Conservation (phyloP, 92 coral and sea anemone species). For the Parazoanthus atlanticus region DNA sequence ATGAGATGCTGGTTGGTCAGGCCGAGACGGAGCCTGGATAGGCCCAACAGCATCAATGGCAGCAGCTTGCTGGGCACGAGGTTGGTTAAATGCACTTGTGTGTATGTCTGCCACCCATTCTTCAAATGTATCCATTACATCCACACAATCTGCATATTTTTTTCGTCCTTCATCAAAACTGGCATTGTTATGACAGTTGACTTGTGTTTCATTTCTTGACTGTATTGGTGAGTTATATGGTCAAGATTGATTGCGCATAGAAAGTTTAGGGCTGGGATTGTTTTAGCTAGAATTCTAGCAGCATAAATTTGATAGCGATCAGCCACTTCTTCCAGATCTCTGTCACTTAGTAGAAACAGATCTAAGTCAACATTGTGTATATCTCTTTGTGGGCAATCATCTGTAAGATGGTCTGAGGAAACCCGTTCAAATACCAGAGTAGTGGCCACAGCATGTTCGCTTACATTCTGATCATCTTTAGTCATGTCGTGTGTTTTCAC, state of each 20-base stretch:
- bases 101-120: no score
- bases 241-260: conserved; percentile 10
- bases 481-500: conserved; percentile 48
- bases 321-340: conserved; percentile 27
- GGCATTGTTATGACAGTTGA: conserved; percentile 42
- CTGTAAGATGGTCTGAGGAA: conserved; percentile 34
- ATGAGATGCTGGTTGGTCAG: no score
- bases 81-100: no score
- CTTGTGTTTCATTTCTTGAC: conserved; percentile 19
- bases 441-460: conserved; percentile 34
- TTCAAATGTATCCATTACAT: no score
- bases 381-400: conserved; percentile 45
- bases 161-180: conserved; percentile 36
- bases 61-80: no score
- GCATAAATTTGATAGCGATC: conserved; percentile 40
- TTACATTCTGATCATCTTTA: conserved; percentile 44
- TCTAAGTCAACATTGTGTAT: conserved; percentile 10
- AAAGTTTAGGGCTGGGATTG: not conserved
- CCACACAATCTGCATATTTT: no score
- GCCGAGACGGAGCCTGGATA: no score
- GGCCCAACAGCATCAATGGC: no score
- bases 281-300: conserved; percentile 7
- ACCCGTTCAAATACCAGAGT: conserved; percentile 35
- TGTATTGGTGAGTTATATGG: conserved; percentile 23
- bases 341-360: conserved; percentile 23